Evolutionary conservation across 92 coral and sea anemone genomes (phyloP).

Genomic region (Palythoa grandis): DNA sequence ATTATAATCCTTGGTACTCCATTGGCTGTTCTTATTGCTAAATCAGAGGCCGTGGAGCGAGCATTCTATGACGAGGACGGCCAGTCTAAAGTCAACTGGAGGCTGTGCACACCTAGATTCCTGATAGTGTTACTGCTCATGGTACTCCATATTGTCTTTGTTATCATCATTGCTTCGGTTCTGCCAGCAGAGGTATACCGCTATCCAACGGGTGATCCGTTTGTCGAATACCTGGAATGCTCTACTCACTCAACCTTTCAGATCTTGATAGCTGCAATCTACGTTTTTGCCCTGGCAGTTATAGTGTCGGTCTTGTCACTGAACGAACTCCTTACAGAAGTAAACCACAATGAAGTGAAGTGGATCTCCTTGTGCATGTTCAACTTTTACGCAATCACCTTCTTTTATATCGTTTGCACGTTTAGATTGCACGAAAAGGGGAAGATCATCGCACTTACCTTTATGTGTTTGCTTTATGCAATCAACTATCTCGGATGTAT

Average conservation of each 20-base stretch:
- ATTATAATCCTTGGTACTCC: constrained; percentile 82
- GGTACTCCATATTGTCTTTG: constrained; percentile 68
- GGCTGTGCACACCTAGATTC: constrained; percentile 75
- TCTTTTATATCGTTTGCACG: constrained; percentile 77
- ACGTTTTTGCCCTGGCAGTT: constrained; percentile 73
- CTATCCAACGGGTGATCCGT: constrained; percentile 66
- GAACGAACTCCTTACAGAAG: constrained; percentile 76
- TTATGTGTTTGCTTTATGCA: constrained; percentile 74
- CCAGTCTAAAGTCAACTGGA: constrained; percentile 66
- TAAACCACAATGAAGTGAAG: constrained; percentile 87
- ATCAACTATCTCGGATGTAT: constrained; percentile 74
- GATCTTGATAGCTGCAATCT: constrained; percentile 75
- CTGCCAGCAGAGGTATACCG: constrained; percentile 75
- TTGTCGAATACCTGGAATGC: constrained; percentile 92
- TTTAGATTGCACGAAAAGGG: constrained; percentile 77
- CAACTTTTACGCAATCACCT: constrained; percentile 75
- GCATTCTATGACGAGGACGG: constrained; percentile 79
- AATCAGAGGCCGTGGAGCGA: constrained; percentile 71
- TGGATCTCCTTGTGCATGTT: constrained; percentile 90
- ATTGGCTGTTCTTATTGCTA: constrained; percentile 80
- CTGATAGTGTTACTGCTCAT: constrained; percentile 61
- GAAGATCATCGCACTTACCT: constrained; percentile 78
- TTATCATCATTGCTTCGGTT: constrained; percentile 58
- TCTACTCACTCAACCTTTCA: constrained; percentile 78
- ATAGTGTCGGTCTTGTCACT: constrained; percentile 74